phyloP scores from a whole-genome alignment of 2,888 invertebrate genomes.

The Lottia scabra region DNA sequence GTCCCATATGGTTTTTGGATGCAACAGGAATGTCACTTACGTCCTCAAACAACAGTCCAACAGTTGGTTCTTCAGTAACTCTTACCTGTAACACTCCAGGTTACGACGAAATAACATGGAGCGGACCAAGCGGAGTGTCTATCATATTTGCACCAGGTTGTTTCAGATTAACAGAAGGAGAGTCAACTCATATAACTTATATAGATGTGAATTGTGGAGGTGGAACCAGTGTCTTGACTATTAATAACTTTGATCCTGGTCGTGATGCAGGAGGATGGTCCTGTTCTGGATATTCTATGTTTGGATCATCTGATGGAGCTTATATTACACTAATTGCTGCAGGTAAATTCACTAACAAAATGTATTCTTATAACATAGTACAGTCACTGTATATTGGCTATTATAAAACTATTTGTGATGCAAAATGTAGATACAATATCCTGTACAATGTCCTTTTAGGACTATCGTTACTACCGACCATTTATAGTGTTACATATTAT shows the following conservation, averaged over 20 bases:
- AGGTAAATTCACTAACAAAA: too few species aligned
- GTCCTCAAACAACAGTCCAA: too few species aligned
- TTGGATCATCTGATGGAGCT: too few species aligned
- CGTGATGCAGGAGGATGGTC: not conserved
- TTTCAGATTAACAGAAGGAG: not conserved
- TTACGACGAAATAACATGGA: not conserved
- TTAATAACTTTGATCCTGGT: not conserved
- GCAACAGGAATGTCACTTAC: too few species aligned
- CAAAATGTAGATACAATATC: too few species aligned
- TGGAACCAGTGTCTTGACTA: not conserved
- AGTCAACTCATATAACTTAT: not conserved
- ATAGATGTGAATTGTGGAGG: not conserved
- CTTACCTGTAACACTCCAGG: not conserved
- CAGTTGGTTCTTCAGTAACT: not conserved
- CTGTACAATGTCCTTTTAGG: too few species aligned
- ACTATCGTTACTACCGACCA: too few species aligned
- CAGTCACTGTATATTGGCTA: not conserved
- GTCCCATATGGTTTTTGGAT: too few species aligned
- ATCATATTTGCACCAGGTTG: not conserved
- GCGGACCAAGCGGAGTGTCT: not conserved
- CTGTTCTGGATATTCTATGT: not conserved
- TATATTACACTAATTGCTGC: too few species aligned
- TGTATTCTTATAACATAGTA: too few species aligned
- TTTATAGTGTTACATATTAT: too few species aligned
- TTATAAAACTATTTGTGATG: too few species aligned